Conservation (phyloP, 2,888 invertebrate species). For the Caprella mutica region DNA sequence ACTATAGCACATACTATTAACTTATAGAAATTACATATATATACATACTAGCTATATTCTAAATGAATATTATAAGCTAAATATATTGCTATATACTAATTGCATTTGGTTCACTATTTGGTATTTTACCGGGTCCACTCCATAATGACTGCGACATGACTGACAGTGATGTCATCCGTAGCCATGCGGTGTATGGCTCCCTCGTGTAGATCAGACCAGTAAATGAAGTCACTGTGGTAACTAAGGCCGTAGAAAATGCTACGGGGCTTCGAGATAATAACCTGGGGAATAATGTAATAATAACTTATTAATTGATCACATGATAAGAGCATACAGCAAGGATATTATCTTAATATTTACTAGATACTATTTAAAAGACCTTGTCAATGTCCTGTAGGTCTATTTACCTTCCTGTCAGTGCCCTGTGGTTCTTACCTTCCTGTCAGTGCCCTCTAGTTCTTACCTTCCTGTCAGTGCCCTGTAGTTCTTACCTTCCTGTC, state of each 20-base stretch:
- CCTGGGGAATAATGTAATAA: background rate
- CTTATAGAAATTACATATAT: too few species aligned
- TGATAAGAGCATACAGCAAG: background rate
- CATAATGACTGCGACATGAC: constrained; percentile 37
- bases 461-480: too few species aligned
- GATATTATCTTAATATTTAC: constrained; percentile 6
- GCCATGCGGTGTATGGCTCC: constrained; percentile 49
- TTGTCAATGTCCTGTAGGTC: constrained; percentile 29
- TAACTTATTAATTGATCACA: background rate
- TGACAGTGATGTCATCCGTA: constrained; percentile 42
- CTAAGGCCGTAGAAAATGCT: constrained; percentile 59
- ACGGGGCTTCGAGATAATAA: constrained; percentile 39
- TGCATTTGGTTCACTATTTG: too few species aligned
- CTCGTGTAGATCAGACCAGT: constrained; percentile 59
- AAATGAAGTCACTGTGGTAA: constrained; percentile 51
- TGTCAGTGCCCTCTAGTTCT: too few species aligned
- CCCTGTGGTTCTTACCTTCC: background rate
- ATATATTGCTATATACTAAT: too few species aligned
- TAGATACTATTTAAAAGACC: background rate
- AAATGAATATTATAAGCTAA: too few species aligned
- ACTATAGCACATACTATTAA: too few species aligned
- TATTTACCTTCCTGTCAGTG: background rate
- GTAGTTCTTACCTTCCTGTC: too few species aligned
- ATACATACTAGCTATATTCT: too few species aligned
- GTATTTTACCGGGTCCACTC: too few species aligned